A percentile compares a stretch with the other conserved stretches of the same genome.
Evolutionary conservation across 2,113 vertebrate species (phyloP).

Genomic region (Pantherophis guttatus): DNA sequence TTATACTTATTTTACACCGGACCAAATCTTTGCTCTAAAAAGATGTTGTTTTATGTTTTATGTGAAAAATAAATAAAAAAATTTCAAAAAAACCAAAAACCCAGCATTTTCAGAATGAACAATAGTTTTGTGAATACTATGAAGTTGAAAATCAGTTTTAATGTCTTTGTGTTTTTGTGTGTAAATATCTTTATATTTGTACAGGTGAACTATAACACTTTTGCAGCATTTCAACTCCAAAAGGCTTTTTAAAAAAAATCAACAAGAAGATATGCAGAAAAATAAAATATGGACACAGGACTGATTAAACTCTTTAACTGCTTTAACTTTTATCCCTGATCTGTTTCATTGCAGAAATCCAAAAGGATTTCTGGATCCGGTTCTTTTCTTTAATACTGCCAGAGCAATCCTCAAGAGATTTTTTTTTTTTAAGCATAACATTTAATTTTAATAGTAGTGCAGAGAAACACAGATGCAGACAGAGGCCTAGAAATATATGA

Average conservation of each 20-base stretch:
- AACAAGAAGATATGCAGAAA: not conserved
- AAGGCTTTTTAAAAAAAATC: not conserved
- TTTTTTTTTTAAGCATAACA: conserved; percentile 46
- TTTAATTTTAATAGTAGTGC: conserved; percentile 57
- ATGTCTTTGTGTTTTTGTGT: not conserved
- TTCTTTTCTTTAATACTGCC: conserved; percentile 2
- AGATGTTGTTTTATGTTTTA: too few species aligned
- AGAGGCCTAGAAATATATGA: conserved; percentile 56
- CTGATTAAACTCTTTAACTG: not conserved
- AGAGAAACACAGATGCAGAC: conserved; percentile 60
- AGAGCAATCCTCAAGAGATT: conserved; percentile 42
- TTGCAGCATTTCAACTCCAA: not conserved
- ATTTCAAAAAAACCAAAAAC: too few species aligned
- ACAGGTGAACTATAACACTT: not conserved
- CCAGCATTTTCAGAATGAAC: not conserved
- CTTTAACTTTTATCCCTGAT: not conserved
- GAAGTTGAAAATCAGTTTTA: not conserved
- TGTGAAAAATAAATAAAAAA: too few species aligned
- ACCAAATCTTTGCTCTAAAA: too few species aligned
- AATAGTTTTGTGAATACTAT: not conserved
- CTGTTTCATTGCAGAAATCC: not conserved
- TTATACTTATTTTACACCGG: too few species aligned
- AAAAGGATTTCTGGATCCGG: not conserved
- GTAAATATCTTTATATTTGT: not conserved
- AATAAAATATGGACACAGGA: not conserved